Base-by-base conservation (phyloP, 2,888 invertebrate genomes). In the Mythimna pallens region DNA sequence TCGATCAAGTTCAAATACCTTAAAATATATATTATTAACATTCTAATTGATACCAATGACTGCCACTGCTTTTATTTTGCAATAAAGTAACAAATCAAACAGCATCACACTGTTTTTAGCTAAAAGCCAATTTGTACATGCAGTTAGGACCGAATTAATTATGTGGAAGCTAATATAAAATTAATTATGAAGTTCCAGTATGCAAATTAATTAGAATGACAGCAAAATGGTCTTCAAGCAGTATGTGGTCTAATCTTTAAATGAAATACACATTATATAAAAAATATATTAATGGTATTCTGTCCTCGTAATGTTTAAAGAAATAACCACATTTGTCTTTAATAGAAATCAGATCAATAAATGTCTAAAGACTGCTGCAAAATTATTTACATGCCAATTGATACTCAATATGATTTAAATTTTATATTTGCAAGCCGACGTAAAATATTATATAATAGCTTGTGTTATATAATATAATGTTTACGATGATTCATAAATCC, bases 61-160 rank as follows among this genome's bases (percentile, higher is more conserved):
- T 61, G 66, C 79, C 78, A 59, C 30, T 73, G 34, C 22, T 55
- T 59, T 12, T 22, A n/a, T 57, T 73, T 71, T 43, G 22, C 36
- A 66, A 73, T 40, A 54, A 68, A 70, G 22, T 63, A 36, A 68
- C 9, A 63, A 65, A 79, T 62, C 25, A 74, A 66, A 73, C 62
- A 83, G 50, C 65, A 84, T 89, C 83, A 87, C 87, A 88, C 87
- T 86, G 82, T 64, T 83, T 83, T 83, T 83, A 73, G 77, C 77
- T 79, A 64, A 78, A 86, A 88, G 87, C 79, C 65, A 82, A 58
- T 83, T 78, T 66, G 62, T 76, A 77, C 92, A 92, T 92, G 92
- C 92, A 84, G 84, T 89, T 88, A 86, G 61, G 77, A 76, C 61
- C 70, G 25, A 72, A 74, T 81, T 73, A 58, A 75, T 66, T 67